A percentile compares a stretch with the other conserved stretches of the same genome.
Evolutionary conservation across 1,140 invertebrate genomes (phyloP).

Genomic region (Aphidius gifuensis): DNA sequence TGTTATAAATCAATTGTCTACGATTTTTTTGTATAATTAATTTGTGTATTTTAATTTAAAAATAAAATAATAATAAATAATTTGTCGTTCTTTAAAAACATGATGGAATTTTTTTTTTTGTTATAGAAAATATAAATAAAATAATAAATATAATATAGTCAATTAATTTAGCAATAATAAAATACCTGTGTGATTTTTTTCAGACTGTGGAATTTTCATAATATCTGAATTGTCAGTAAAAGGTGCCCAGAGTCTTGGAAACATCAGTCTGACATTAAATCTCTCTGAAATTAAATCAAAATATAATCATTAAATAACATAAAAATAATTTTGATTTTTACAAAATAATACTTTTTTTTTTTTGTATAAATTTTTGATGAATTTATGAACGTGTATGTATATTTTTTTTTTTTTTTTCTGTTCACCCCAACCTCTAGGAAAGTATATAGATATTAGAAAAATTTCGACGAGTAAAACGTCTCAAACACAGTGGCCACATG

Average conservation of each 20-base stretch:
- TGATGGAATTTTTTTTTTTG: too few relatives aligned
- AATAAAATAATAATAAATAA: too few relatives aligned
- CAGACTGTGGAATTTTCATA: slow-evolving; percentile 43
- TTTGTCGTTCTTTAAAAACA: too few relatives aligned
- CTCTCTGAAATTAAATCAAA: slow-evolving; percentile 29
- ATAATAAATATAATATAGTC: too few relatives aligned
- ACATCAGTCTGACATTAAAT: slow-evolving; percentile 52
- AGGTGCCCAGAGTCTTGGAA: slow-evolving; percentile 51
- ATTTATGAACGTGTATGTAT: not conserved
- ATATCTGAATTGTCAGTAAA: slow-evolving; percentile 44
- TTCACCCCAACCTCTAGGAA: not conserved
- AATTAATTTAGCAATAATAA: not conserved
- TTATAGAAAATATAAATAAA: too few relatives aligned
- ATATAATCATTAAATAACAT: not conserved
- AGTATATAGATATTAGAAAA: too few relatives aligned
- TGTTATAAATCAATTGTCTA: too few relatives aligned
- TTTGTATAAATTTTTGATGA: not conserved
- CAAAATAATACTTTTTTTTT: not conserved
- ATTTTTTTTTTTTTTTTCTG: not conserved
- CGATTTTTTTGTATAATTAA: too few relatives aligned
- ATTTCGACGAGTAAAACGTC: slow-evolving; percentile 32
- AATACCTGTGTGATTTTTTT: slow-evolving; percentile 50
- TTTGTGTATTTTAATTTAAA: too few relatives aligned
- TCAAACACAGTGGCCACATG: slow-evolving; percentile 30
- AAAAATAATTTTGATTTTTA: too few relatives aligned